Base-by-base conservation (phyloP, 2,888 invertebrate genomes). In the Deilephila porcellus region DNA sequence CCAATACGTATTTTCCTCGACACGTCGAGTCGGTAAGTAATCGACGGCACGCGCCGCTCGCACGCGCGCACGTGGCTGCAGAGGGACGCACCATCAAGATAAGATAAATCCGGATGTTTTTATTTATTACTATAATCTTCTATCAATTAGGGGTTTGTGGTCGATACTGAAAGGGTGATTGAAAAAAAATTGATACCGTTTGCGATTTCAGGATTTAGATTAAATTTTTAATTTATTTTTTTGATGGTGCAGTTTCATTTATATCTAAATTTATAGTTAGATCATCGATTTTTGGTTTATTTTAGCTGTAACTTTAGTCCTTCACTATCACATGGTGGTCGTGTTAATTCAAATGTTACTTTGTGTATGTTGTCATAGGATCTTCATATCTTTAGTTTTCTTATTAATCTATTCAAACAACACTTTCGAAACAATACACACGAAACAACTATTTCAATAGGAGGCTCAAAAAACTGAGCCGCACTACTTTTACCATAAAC, bases 11-110 rank as follows among this genome's bases (percentile, higher is more conserved):
- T 74, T 76, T 78, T 76, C 71, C 67, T 74, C 78, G 82, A 17
- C 78, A 76, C 72, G 60, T 75, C 81, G 88, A 71, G 60, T 75
- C 81, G 88, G 88, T 89, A 90, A 88, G 88, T 92, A 90, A 91
- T 91, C 88, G 90, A 74, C 60, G 85, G 75, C 91, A 88, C 91
- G 90, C 85, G 91, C 77, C 78, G 72, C 75, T 29, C 80, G 82
- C 91, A 86, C 90, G 91, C 88, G 91, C 37, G 32, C 32, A 32
- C 32, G 62, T 45, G 45, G 45, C 45, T 14, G 5, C n/a, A n/a
- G 56, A 56, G 56, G 56, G 56, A 56, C 52, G n/a, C n/a, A n/a
- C 37, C 34, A 63, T 63, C 63, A 14, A 17, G 67, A 52, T 67
- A 67, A 67, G 67, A 67, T 67, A 67, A 67, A 52, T 11, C 67